Conservation (phyloP, 2,797 vertebrate species). For the Delichon dasypus region DNA sequence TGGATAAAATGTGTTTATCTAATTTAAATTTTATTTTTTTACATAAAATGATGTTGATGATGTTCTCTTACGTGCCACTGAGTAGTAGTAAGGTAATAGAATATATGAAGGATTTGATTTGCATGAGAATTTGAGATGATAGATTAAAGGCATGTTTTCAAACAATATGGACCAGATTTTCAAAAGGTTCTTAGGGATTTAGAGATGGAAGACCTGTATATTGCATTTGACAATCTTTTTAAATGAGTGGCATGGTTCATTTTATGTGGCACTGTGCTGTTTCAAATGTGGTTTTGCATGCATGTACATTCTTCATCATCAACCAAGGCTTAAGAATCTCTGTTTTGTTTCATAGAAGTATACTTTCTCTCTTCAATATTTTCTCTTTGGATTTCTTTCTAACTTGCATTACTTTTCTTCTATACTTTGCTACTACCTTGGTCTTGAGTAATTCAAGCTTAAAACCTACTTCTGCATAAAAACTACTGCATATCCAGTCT, state of each 20-base stretch:
- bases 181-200: not conserved
- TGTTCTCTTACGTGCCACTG: not conserved
- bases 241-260: not conserved
- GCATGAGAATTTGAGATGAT: not conserved
- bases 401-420: not conserved
- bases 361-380: not conserved
- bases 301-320: fast-evolving
- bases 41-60: not conserved
- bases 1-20: not conserved
- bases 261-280: not conserved
- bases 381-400: not conserved
- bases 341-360: not conserved
- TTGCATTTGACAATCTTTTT: not conserved
- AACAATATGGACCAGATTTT: not conserved
- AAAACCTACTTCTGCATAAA: not conserved
- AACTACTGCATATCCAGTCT: not conserved
- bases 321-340: not conserved
- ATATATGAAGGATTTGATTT: not conserved
- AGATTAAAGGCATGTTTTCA: not conserved
- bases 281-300: not conserved
- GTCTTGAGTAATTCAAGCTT: not conserved
- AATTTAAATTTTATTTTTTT: not conserved
- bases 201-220: not conserved
- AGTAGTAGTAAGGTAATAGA: not conserved
- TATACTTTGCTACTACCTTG: not conserved